Percentiles rank a stretch among this genome's conserved stretches.
Conservation (phyloP, 2,113 vertebrate species). For the Mus spicilegus region DNA sequence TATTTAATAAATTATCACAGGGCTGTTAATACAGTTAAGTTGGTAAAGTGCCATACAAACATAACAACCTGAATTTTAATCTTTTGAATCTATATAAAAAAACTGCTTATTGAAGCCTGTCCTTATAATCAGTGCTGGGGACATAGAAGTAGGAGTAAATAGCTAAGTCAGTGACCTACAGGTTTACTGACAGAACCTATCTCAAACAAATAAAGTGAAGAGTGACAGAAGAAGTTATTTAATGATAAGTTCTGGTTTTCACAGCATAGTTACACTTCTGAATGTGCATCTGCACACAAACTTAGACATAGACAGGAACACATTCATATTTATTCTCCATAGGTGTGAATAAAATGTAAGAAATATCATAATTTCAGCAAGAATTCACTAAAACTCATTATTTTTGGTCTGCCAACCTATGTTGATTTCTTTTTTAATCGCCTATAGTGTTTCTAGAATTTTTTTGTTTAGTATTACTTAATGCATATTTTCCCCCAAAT, state of each 20-base stretch:
- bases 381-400: conserved; percentile 33
- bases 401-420: conserved; percentile 14
- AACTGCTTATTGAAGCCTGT: background rate
- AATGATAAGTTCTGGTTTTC: background rate
- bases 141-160: background rate
- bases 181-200: background rate
- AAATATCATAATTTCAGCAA: background rate
- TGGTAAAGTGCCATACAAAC: background rate
- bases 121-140: background rate
- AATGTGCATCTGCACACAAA: background rate
- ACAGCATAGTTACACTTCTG: background rate
- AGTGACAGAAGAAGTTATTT: background rate
- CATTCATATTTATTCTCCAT: background rate
- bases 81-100: background rate
- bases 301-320: too few species aligned
- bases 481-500: background rate
- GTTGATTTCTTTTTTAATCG: conserved; percentile 10
- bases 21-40: too few species aligned
- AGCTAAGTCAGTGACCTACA: background rate
- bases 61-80: background rate
- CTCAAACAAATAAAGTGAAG: background rate
- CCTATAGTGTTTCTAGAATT: background rate
- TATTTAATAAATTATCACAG: background rate
- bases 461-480: conserved; percentile 43
- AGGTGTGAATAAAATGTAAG: background rate